A percentile compares a stretch with the other conserved stretches of the same genome.
Evolutionary conservation across 2,888 invertebrate genomes (phyloP).

Genomic region (Drosophila parthenogenetica): DNA sequence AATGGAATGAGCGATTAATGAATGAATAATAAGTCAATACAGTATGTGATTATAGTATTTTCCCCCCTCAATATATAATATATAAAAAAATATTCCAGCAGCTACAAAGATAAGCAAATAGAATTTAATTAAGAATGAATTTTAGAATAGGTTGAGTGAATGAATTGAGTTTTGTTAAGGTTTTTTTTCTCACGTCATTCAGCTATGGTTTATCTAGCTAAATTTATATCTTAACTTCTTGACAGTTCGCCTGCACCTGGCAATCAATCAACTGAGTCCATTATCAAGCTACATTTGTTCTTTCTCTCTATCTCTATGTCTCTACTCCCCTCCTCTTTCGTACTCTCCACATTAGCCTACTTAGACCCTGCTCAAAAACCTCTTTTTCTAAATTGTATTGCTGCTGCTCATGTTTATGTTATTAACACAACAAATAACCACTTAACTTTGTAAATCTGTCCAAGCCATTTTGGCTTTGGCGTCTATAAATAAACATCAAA

Average conservation of each 20-base stretch:
- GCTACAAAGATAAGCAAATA: neutral
- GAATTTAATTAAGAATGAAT: slow-evolving; percentile 15
- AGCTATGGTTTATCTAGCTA: slow-evolving; percentile 29
- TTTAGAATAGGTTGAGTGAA: neutral
- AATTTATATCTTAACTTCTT: slow-evolving; percentile 37
- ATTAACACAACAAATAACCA: slow-evolving; percentile 77
- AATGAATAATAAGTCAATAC: slow-evolving; percentile 17
- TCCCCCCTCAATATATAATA: neutral
- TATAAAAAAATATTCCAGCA: neutral
- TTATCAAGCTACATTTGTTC: slow-evolving; percentile 45
- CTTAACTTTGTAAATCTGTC: slow-evolving; percentile 67
- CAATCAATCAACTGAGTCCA: slow-evolving; percentile 55
- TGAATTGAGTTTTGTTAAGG: slow-evolving; percentile 1
- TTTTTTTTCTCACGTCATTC: neutral
- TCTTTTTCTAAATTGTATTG: slow-evolving; percentile 24
- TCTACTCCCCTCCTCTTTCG: neutral
- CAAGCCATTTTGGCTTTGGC: slow-evolving; percentile 61
- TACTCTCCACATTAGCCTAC: slow-evolving; percentile 9
- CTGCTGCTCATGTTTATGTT: slow-evolving; percentile 58
- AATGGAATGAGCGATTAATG: slow-evolving; percentile 12
- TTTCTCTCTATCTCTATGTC: neutral
- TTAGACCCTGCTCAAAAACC: slow-evolving; percentile 31
- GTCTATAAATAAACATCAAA: slow-evolving; percentile 73
- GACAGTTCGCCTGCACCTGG: slow-evolving; percentile 60
- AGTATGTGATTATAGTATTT: slow-evolving; percentile 8